These are phyloP conservation scores for Eustalomyia histrio DNA, from an alignment of 2,888 invertebrate genomes.

Conservation along the genomic window DNA sequence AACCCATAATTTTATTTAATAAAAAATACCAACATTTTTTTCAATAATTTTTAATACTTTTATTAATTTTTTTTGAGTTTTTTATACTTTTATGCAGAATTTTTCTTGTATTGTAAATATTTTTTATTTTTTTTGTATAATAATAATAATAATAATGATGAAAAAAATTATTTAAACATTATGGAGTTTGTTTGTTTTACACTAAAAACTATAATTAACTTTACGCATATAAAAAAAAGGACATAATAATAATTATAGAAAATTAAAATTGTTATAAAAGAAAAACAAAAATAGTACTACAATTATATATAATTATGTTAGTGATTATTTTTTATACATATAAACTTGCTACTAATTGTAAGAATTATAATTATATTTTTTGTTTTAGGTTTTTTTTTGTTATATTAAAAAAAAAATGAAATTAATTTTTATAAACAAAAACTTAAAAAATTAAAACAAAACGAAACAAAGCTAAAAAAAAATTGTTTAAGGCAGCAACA, in stretches of 20 bases:
- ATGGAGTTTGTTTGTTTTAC: conserved; percentile 66
- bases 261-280: conserved; percentile 46
- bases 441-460: background rate
- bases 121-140: conserved; percentile 49
- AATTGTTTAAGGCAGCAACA: conserved; percentile 31
- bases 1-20: background rate
- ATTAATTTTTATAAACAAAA: conserved; percentile 16
- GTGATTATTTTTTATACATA: conserved; percentile 23
- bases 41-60: conserved; percentile 64
- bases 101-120: conserved; percentile 63
- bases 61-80: conserved; percentile 53
- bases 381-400: conserved; percentile 5
- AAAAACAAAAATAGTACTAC: conserved; percentile 45
- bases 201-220: conserved; percentile 49
- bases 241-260: conserved; percentile 44
- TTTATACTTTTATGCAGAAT: conserved; percentile 58
- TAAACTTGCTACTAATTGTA: conserved; percentile 49
- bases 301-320: conserved; percentile 50
- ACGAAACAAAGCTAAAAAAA: conserved; percentile 9
- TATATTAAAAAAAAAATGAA: conserved; percentile 1
- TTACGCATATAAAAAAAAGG: conserved; percentile 43
- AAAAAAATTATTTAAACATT: conserved; percentile 65
- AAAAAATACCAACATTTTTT: conserved; percentile 38
- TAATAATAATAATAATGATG: conserved; percentile 64
- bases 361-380: conserved; percentile 33